Evolutionary conservation across 1,140 invertebrate species (phyloP).

Genomic region (Oryzaephilus surinamensis): DNA sequence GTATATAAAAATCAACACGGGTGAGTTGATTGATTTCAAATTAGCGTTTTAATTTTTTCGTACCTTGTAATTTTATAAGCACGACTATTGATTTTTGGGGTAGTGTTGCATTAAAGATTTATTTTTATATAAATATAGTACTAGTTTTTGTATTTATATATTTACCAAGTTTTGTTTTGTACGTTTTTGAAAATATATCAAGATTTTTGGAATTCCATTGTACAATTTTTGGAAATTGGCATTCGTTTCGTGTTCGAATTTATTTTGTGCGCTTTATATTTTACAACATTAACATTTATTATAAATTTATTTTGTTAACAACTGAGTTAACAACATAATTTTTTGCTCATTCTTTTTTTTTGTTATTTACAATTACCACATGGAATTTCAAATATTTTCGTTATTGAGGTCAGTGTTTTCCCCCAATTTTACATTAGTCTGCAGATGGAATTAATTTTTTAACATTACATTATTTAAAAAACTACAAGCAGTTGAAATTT

Average conservation of each 20-base stretch:
- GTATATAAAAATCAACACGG: too few species aligned
- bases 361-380: conserved; percentile 17
- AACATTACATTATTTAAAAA: too few species aligned
- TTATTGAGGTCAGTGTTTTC: conserved; percentile 30
- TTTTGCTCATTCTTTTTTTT: too few species aligned
- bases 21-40: background rate
- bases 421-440: conserved; percentile 25
- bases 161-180: too few species aligned
- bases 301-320: conserved; percentile 13
- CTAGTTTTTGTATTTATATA: too few species aligned
- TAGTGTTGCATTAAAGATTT: background rate
- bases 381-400: conserved; percentile 31
- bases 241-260: background rate
- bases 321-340: conserved; percentile 14
- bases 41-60: background rate
- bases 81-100: background rate
- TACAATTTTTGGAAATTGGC: background rate
- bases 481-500: too few species aligned
- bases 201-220: background rate
- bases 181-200: background rate
- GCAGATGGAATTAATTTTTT: too few species aligned
- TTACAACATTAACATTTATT: background rate
- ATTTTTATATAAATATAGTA: too few species aligned
- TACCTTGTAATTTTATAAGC: background rate
- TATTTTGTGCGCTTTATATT: background rate